These are phyloP conservation scores for Cotesia congregata DNA, from an alignment of 2,888 invertebrate genomes.

Conservation along the genomic window DNA sequence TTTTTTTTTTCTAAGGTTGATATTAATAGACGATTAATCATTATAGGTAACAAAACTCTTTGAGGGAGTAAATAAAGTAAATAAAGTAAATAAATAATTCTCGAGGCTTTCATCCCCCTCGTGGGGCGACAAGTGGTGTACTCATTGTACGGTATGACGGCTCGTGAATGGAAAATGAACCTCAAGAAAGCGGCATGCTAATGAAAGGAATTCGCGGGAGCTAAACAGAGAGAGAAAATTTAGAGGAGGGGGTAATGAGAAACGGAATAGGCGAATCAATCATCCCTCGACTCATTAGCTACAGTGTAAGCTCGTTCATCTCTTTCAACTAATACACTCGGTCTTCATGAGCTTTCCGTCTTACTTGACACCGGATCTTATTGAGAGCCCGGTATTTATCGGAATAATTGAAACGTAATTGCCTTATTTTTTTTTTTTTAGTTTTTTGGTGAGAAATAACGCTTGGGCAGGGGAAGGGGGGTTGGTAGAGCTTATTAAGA, in stretches of 20 bases:
- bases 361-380: conserved; percentile 41
- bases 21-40: too few relatives aligned
- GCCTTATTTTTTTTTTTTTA: too few relatives aligned
- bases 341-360: conserved; percentile 48
- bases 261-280: conserved; percentile 57
- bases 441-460: too few relatives aligned
- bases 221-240: neutral
- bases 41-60: too few relatives aligned
- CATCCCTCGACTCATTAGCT: conserved; percentile 69
- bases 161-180: conserved; percentile 58
- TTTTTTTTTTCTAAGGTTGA: too few relatives aligned
- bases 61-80: too few relatives aligned
- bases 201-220: neutral
- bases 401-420: neutral
- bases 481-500: too few relatives aligned
- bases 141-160: conserved; percentile 57
- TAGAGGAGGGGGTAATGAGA: neutral
- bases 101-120: too few relatives aligned
- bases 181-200: conserved; percentile 38
- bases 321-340: conserved; percentile 25
- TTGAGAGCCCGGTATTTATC: neutral
- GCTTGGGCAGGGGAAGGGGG: too few relatives aligned
- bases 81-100: too few relatives aligned
- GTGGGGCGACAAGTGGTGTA: conserved; percentile 27
- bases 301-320: conserved; percentile 50